phyloP scores from a whole-genome alignment of 2,113 vertebrate species.

The Heterotis niloticus region DNA sequence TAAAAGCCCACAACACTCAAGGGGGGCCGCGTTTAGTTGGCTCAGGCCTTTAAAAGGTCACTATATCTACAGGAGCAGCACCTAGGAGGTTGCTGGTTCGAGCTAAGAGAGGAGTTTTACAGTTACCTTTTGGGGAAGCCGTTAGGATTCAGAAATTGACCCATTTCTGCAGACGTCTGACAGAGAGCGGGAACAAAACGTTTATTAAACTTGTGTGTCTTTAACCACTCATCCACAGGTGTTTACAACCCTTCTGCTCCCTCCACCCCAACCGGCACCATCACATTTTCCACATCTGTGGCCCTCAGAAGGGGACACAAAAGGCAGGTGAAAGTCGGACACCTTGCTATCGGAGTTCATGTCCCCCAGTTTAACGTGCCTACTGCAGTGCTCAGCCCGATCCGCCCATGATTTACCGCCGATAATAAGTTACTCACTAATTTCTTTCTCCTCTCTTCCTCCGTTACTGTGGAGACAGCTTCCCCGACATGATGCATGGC shows the following conservation, averaged over 20 bases:
- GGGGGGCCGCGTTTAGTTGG: background rate
- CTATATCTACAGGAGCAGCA: too few relatives aligned
- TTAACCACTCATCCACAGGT: too few relatives aligned
- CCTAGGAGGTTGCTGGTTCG: too few relatives aligned
- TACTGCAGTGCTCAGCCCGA: background rate
- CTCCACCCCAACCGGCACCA: background rate
- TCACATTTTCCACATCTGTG: background rate
- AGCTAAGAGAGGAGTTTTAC: too few relatives aligned
- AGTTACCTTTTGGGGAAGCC: too few relatives aligned
- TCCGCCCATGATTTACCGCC: constrained; percentile 37
- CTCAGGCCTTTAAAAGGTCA: background rate
- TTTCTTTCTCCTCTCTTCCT: constrained; percentile 20
- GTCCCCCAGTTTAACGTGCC: constrained; percentile 18
- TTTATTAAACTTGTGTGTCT: too few relatives aligned
- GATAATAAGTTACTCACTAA: constrained; percentile 44
- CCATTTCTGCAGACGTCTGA: too few relatives aligned
- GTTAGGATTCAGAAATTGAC: too few relatives aligned
- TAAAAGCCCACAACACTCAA: background rate
- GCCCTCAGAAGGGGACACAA: background rate
- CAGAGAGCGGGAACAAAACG: too few relatives aligned
- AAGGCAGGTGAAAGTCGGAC: constrained; percentile 31
- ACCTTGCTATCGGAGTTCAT: constrained; percentile 11
- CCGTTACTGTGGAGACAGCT: constrained; percentile 25
- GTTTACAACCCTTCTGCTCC: background rate
- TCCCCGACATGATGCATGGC: constrained; percentile 33